Conservation (phyloP, 2,888 invertebrate species). For the Kryphioiulus occultus region DNA sequence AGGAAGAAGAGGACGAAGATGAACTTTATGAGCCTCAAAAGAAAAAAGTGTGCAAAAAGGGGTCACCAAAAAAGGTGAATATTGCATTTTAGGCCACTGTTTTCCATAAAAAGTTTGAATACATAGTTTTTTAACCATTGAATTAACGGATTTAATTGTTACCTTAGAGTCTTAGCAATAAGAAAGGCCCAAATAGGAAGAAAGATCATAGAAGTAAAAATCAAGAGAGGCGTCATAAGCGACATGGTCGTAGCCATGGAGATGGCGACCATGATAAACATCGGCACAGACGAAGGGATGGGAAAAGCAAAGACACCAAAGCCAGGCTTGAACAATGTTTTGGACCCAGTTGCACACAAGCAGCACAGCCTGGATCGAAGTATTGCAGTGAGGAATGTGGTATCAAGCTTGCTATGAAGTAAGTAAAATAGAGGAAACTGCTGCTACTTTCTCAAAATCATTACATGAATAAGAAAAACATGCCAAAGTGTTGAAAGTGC, state of each 20-base stretch:
- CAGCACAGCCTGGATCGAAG: conserved; percentile 82
- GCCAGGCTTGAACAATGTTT: conserved; percentile 79
- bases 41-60: conserved; percentile 43
- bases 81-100: too few species aligned
- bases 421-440: background rate
- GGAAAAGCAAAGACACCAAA: conserved; percentile 39
- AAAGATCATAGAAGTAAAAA: conserved; percentile 20
- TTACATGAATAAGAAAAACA: too few species aligned
- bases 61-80: conserved; percentile 45
- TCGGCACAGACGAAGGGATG: conserved; percentile 35
- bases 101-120: too few species aligned
- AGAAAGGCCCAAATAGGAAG: background rate
- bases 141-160: background rate
- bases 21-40: conserved; percentile 49
- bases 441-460: conserved; percentile 47
- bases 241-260: conserved; percentile 43
- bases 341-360: conserved; percentile 84
- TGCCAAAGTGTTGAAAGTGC: too few species aligned
- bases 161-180: background rate
- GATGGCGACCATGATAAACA: background rate
- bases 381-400: conserved; percentile 95
- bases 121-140: background rate
- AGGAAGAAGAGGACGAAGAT: conserved; percentile 29
- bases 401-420: conserved; percentile 74
- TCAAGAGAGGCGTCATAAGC: conserved; percentile 29